Evolutionary conservation across 2,888 invertebrate species (phyloP), one percentile per base, ranked within the genome.

Genomic region (Thymelicus lineola): DNA sequence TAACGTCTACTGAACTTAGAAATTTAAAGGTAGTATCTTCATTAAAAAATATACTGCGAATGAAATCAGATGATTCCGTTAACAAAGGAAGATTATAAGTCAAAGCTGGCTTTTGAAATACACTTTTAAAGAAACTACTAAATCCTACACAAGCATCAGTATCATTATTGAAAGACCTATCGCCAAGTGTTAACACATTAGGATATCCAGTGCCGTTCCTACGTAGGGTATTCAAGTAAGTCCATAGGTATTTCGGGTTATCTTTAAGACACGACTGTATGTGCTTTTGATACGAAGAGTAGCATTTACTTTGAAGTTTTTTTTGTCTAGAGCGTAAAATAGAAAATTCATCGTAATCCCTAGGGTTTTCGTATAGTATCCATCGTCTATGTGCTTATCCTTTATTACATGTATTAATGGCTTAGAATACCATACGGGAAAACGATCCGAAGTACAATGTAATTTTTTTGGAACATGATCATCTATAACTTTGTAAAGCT

Each of bases 111-210:
- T 62, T 55, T 12, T 53, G 53, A 48, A 68, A 62, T 15, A 68
- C 62, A 59, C 62, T 68, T 48, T 63, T 36, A 58, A 68, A 68
- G 48, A 68, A 68, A 17, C 6, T 17, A 46, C 38, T 63, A 28
- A 68, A 68, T 12, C 57, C 68, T 28, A 6, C 14, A 38, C 62
- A 68, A 3, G 35, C 20, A 60, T 61, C 61, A 4, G 46, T 28
- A 1, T 38, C 17, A 20, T 38, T 61, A 17, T 60, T 53, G 20
- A n/a, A 61, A 7, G 17, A 14, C 7, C 42, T 50, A 7, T 50
- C 53, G 10, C 38, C 60, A 14, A 67, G n/a, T 0, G 53, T 55
- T 28, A 67, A 12, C 4, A 14, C 14, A 53, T 17, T 61, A 7
- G 67, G 67, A 20, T 66, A 59, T 0, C 48, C 50, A 5, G 60